Evolutionary conservation across 2,113 vertebrate genomes (phyloP), one percentile per base, ranked within the genome.

Genomic region (Stegastes partitus): DNA sequence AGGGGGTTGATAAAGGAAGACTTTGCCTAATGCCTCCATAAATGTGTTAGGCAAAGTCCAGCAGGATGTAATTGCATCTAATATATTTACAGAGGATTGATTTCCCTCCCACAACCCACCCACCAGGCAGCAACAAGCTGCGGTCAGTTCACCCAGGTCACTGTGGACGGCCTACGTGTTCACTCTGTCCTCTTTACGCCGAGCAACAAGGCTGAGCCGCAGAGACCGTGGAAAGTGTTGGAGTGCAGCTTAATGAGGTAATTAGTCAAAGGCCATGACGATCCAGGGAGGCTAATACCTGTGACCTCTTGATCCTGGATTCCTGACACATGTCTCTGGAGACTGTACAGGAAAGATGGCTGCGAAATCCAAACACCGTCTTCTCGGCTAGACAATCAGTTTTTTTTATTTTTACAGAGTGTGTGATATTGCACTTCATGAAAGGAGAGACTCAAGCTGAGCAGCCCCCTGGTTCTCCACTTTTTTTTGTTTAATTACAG

Each of bases 1-100:
- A 54, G 78, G 77, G 64, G 68, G 39, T 70, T 87, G 88, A 92
- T 92, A 91, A 92, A 90, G 77, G 77, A 85, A 90, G 92, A 90
- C 87, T 93, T 94, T 92, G 84, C 91, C 87, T 92, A 92, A 94
- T 89, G 82, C 89, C 74, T 87, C 76, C 62, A 81, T 92, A 88
- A 90, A 92, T 23, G 82, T 73, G 84, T 94, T 92, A 92, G 91
- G 91, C 89, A 92, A 94, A 92, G 90, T 93, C 91, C 89, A 86
- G 74, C 82, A 77, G 89, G 87, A 90, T 85, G 80, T 92, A 92
- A 94, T 92, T 92, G 91, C 81, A 82, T 81, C 82, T 92, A 94
- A 94, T 94, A 92, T 93, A 89, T 94, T 93, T 92, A 93, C 89
- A 53, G 54, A 84, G 90, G 84, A 93, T 92, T 90, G 89, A 93